Percentiles rank a stretch among this genome's conserved stretches.
Evolutionary conservation across 2,888 invertebrate species (phyloP).

Genomic region (Clivina fossor): DNA sequence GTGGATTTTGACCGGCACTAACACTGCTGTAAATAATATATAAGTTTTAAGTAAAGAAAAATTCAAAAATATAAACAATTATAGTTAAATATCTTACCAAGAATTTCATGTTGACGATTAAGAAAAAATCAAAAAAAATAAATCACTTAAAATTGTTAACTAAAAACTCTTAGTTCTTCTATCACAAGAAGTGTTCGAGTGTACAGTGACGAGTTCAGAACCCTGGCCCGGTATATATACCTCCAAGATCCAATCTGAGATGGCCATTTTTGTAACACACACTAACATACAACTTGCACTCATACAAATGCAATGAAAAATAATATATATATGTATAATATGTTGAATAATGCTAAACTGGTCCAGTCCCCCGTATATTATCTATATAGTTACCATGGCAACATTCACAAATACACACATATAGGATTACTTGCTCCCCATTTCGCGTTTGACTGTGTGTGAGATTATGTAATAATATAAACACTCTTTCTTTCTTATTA

Average conservation of each 20-base stretch:
- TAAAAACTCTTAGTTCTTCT: constrained; percentile 17
- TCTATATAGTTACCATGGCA: too few relatives aligned
- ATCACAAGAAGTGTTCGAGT: constrained; percentile 14
- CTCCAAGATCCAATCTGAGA: constrained; percentile 8
- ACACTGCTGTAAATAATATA: too few relatives aligned
- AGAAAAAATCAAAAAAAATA: too few relatives aligned
- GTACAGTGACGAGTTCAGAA: constrained; percentile 10
- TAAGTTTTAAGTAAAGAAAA: too few relatives aligned
- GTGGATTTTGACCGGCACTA: too few relatives aligned
- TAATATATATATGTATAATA: too few relatives aligned
- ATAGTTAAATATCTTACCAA: too few relatives aligned
- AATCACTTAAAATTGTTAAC: too few relatives aligned
- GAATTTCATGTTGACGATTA: constrained; percentile 38
- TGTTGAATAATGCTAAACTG: constrained; percentile 21
- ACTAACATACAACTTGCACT: too few relatives aligned
- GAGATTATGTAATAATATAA: constrained; percentile 22
- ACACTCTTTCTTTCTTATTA: constrained; percentile 17
- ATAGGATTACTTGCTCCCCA: too few relatives aligned
- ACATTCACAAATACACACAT: constrained; percentile 9
- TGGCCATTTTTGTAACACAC: constrained; percentile 14
- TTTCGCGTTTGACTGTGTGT: neutral
- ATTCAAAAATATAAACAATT: too few relatives aligned
- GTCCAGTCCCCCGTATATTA: constrained; percentile 20
- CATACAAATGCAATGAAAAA: too few relatives aligned
- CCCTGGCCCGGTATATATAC: constrained; percentile 20